A percentile compares a stretch with the other conserved stretches of the same genome.
Evolutionary conservation across 2,113 vertebrate genomes (phyloP).

Genomic region (Zosterops pallidus): DNA sequence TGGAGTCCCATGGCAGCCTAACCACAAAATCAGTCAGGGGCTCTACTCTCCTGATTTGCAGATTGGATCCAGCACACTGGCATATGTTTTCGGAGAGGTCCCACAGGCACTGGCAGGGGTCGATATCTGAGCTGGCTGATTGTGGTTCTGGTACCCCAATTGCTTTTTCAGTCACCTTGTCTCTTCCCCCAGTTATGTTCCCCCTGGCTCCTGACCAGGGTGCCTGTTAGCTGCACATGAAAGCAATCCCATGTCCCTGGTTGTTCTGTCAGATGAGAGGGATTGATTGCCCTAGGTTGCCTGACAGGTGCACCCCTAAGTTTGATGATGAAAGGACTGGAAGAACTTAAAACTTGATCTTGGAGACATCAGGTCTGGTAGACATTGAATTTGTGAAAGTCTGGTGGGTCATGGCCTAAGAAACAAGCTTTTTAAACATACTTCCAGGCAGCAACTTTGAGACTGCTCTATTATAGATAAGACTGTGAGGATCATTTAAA

Average conservation of each 20-base stretch:
- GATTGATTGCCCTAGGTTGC: not conserved
- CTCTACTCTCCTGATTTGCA: not conserved
- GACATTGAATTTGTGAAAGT: not conserved
- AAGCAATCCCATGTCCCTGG: not conserved
- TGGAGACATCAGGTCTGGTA: not conserved
- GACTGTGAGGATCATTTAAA: not conserved
- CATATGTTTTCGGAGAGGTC: not conserved
- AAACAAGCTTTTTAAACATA: not conserved
- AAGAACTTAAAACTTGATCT: not conserved
- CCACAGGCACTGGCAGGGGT: not conserved
- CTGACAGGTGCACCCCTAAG: not conserved
- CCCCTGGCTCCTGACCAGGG: rapidly evolving
- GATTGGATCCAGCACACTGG: not conserved
- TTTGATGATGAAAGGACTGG: not conserved
- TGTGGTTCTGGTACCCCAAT: not conserved
- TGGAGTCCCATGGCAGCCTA: not conserved
- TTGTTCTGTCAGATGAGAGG: not conserved
- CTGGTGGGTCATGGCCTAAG: not conserved
- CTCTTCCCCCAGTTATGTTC: not conserved
- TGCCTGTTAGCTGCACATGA: not conserved
- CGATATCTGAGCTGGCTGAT: not conserved
- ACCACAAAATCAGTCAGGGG: not conserved
- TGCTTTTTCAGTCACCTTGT: not conserved
- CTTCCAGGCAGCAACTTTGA: not conserved
- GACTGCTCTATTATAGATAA: not conserved